These are phyloP conservation scores for Zoanthus sansibaricus DNA, from an alignment of 92 coral and sea anemone species.

Conservation along the genomic window DNA sequence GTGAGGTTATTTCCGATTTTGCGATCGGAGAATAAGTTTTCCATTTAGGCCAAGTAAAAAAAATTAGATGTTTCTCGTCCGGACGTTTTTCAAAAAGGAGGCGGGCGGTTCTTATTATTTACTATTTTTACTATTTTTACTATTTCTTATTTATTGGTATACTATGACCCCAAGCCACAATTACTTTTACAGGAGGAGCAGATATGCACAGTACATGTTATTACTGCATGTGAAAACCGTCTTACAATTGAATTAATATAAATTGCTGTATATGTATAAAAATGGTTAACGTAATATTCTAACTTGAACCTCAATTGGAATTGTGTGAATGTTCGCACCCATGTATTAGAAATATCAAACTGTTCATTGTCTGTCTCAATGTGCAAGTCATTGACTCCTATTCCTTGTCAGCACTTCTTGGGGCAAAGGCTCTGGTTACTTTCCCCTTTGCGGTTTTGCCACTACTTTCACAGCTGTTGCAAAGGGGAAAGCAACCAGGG, in stretches of 20 bases:
- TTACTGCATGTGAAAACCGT: too few species aligned
- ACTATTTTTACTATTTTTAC: too few species aligned
- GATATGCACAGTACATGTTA: constrained; percentile 12
- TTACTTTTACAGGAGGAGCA: constrained; percentile 39
- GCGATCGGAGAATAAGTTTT: too few species aligned
- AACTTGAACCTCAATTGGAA: constrained; percentile 19
- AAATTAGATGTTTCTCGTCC: not conserved
- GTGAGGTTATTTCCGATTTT: too few species aligned
- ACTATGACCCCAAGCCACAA: constrained; percentile 23
- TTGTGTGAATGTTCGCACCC: constrained; percentile 31
- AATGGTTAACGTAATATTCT: constrained; percentile 5
- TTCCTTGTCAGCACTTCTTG: constrained; percentile 25
- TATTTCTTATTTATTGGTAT: too few species aligned
- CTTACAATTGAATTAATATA: too few species aligned
- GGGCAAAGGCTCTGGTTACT: constrained; percentile 24
- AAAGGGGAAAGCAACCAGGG: constrained; percentile 43
- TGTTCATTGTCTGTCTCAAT: not conserved
- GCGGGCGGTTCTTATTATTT: not conserved
- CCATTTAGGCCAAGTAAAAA: too few species aligned
- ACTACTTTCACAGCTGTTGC: constrained; percentile 19
- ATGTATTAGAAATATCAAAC: constrained; percentile 28
- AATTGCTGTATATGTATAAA: too few species aligned
- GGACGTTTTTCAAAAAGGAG: not conserved
- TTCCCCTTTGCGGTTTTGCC: constrained; percentile 33
- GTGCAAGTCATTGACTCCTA: constrained; percentile 7